These are phyloP conservation scores for Lepilemur septentrionalis DNA, from an alignment of 2,797 vertebrate species.

Conservation along the genomic window DNA sequence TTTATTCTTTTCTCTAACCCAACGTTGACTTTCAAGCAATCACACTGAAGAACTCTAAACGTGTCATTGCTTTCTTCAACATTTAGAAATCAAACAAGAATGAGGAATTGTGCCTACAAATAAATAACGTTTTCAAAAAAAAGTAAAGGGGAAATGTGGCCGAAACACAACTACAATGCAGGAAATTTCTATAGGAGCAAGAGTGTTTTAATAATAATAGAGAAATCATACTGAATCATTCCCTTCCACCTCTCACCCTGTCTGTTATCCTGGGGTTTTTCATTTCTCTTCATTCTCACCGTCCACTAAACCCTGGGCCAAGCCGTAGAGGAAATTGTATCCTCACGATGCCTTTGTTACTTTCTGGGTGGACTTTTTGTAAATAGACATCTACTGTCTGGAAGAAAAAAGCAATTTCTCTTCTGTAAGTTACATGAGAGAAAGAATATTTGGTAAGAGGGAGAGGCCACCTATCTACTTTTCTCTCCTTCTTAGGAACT, in stretches of 20 bases:
- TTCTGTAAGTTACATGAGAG: background rate
- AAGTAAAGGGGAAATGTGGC: background rate
- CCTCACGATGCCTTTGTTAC: background rate
- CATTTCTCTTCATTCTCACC: background rate
- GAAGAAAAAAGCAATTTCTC: background rate
- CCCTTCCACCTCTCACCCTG: background rate
- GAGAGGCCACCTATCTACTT: background rate
- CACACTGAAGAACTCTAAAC: background rate
- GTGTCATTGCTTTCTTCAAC: background rate
- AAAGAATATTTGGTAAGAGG: background rate
- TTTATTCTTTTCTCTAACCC: background rate
- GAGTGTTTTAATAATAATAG: background rate
- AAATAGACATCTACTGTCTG: background rate
- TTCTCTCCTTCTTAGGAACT: background rate
- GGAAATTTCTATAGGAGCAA: background rate
- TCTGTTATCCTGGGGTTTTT: slow-evolving; percentile 31
- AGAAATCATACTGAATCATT: background rate
- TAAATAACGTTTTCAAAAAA: slow-evolving; percentile 3
- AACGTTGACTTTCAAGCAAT: background rate
- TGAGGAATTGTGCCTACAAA: background rate
- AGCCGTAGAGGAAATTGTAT: background rate
- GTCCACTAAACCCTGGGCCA: background rate
- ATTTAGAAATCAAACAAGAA: background rate
- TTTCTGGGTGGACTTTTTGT: slow-evolving; percentile 18
- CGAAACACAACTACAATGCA: background rate